phyloP scores from a whole-genome alignment of 2,797 vertebrate species.

The Cercopithecus hamlyni region DNA sequence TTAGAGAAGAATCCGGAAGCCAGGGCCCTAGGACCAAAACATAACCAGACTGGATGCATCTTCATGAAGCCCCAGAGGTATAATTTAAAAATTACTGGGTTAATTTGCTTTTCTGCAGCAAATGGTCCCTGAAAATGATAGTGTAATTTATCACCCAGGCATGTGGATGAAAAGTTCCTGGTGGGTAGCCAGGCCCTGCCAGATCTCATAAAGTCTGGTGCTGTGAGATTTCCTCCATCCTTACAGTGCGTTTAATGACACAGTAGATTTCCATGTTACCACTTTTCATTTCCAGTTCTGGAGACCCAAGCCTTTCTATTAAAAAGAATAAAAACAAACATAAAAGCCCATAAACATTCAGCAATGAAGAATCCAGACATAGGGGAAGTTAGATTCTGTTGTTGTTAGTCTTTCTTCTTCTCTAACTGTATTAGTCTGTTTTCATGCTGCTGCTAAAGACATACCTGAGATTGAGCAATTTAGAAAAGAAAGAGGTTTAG shows the following conservation, averaged over 20 bases:
- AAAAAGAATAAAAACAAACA: constrained; percentile 52
- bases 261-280: constrained; percentile 54
- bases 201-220: constrained; percentile 42
- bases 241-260: background rate
- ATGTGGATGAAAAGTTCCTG: constrained; percentile 57
- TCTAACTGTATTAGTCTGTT: background rate
- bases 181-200: constrained; percentile 60
- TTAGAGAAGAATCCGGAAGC: constrained; percentile 45
- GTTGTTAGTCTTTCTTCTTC: background rate
- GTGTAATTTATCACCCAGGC: constrained; percentile 64
- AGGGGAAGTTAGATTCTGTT: background rate
- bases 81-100: constrained; percentile 75
- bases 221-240: constrained; percentile 22
- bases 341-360: constrained; percentile 35
- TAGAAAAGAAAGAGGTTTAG: background rate
- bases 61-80: constrained; percentile 60
- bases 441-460: background rate
- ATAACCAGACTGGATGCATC: constrained; percentile 58
- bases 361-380: background rate
- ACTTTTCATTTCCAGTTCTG: constrained; percentile 47
- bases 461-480: background rate
- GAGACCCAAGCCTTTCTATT: constrained; percentile 25
- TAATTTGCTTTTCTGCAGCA: constrained; percentile 73
- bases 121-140: constrained; percentile 66
- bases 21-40: constrained; percentile 38